Conservation (phyloP, 2,888 invertebrate genomes). For the Morinoia aosen region DNA sequence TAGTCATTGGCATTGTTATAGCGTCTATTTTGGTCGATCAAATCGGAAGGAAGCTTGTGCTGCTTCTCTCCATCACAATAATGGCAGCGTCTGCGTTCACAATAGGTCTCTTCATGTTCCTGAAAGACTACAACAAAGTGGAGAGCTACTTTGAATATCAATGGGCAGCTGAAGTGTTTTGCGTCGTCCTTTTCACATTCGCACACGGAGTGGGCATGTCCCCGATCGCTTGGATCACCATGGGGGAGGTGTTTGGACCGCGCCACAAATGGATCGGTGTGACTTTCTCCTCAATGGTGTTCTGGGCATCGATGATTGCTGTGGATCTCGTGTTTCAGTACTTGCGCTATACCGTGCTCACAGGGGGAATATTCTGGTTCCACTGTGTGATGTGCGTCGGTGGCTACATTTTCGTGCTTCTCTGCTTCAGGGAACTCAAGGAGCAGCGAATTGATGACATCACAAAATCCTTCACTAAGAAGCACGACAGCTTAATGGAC, state of each 20-base stretch:
- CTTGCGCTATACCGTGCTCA: constrained; percentile 61
- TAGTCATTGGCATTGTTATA: constrained; percentile 59
- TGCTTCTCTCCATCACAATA: constrained; percentile 65
- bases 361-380: constrained; percentile 67
- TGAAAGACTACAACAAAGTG: constrained; percentile 65
- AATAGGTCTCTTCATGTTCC: constrained; percentile 65
- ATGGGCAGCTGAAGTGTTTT: constrained; percentile 66
- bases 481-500: constrained; percentile 65
- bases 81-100: constrained; percentile 66
- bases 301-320: constrained; percentile 64
- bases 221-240: constrained; percentile 67
- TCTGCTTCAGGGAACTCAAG: constrained; percentile 66
- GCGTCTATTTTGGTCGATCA: constrained; percentile 63
- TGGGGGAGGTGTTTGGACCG: constrained; percentile 64
- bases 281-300: constrained; percentile 59
- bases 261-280: constrained; percentile 66
- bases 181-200: constrained; percentile 64
- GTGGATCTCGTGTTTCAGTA: constrained; percentile 61
- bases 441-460: constrained; percentile 66
- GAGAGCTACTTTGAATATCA: constrained; percentile 66
- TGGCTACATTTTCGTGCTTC: constrained; percentile 66
- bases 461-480: constrained; percentile 63
- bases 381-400: constrained; percentile 66
- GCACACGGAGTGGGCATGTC: constrained; percentile 63
- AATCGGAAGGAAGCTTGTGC: constrained; percentile 64